A percentile compares a stretch with the other conserved stretches of the same genome.
phyloP scores from a whole-genome alignment of 2,888 invertebrate species.

The Epistrophella euchroma region DNA sequence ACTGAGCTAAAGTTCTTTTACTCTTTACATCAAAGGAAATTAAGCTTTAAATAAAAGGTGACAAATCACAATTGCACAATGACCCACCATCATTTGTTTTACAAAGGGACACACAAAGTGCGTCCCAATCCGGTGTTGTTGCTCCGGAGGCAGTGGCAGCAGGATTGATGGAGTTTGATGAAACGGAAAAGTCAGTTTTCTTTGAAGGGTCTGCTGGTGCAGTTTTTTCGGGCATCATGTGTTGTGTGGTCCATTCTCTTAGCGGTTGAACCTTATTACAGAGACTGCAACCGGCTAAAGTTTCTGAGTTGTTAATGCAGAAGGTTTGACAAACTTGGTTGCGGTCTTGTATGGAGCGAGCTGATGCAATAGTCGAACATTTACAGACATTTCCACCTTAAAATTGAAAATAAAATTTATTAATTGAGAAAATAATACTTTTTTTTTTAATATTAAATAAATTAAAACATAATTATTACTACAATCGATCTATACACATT shows the following conservation, averaged over 20 bases:
- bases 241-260: constrained; percentile 39
- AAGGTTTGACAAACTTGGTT: constrained; percentile 79
- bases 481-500: too few species aligned
- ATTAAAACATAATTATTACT: too few species aligned
- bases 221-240: neutral
- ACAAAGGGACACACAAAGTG: constrained; percentile 88
- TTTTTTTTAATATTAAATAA: too few species aligned
- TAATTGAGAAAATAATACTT: too few species aligned
- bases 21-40: neutral
- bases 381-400: constrained; percentile 78
- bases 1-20: neutral
- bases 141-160: constrained; percentile 61
- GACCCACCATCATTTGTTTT: constrained; percentile 89
- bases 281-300: constrained; percentile 81
- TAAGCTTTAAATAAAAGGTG: constrained; percentile 85
- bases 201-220: neutral
- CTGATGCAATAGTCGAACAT: constrained; percentile 70
- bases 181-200: constrained; percentile 22
- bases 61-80: constrained; percentile 90
- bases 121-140: constrained; percentile 85
- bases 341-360: constrained; percentile 66
- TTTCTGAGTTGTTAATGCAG: constrained; percentile 78
- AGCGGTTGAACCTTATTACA: constrained; percentile 76
- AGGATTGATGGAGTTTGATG: constrained; percentile 29
- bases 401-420: constrained; percentile 20